Evolutionary conservation across 92 coral and sea anemone genomes (phyloP).

Genomic region (Siderastrea radians): DNA sequence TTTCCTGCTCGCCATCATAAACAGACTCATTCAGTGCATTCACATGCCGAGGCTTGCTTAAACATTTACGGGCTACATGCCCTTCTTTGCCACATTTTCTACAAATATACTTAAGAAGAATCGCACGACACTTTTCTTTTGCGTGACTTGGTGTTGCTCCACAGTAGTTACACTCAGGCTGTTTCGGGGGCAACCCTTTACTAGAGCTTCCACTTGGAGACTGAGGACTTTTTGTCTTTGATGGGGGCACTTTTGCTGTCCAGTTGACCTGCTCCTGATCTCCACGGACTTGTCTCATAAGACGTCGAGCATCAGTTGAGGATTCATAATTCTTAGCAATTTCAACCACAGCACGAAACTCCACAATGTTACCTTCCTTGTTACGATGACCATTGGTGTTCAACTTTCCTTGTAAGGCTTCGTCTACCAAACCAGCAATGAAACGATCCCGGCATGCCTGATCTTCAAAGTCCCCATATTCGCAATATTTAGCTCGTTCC

Average conservation of each 20-base stretch:
- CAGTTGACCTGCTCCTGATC: too few species aligned
- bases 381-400: constrained; percentile 38
- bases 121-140: constrained; percentile 25
- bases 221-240: too few species aligned
- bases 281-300: constrained; percentile 16
- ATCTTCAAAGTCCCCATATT: not conserved
- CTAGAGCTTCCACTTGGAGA: too few species aligned
- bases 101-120: constrained; percentile 15
- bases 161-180: too few species aligned
- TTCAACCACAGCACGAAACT: constrained; percentile 13
- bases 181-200: too few species aligned
- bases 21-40: constrained; percentile 21
- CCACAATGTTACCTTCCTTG: constrained; percentile 19
- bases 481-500: not conserved
- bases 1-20: constrained; percentile 22
- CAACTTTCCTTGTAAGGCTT: constrained; percentile 35
- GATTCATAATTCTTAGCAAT: constrained; percentile 37
- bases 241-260: too few species aligned
- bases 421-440: constrained; percentile 37
- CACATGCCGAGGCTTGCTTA: constrained; percentile 26
- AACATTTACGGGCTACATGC: constrained; percentile 35
- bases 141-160: not conserved
- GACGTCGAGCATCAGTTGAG: constrained; percentile 9
- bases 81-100: constrained; percentile 29
- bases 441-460: constrained; percentile 46